Base-by-base conservation (phyloP, 1,140 invertebrate genomes). In the Bacillus rossius region DNA sequence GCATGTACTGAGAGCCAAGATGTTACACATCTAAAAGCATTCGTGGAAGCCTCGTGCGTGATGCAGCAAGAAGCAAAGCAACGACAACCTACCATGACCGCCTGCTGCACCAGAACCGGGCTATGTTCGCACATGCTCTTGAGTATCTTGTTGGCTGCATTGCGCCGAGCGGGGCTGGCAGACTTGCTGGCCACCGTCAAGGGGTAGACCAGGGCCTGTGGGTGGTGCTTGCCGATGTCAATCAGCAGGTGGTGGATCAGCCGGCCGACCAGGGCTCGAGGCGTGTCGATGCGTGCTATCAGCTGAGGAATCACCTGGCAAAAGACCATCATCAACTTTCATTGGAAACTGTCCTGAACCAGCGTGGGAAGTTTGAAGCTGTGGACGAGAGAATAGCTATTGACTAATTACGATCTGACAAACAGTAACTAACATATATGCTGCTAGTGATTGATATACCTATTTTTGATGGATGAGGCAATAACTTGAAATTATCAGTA, bases 171-270 rank as follows among this genome's bases (percentile, higher is more conserved):
- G 1, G 75, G 69, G 55, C 90, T 94, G 0, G 90, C 90, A 25
- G 95, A 98, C 72, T 99, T 99, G 2, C 92, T 93, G 0, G 98
- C 96, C 0, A 99, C 96, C 0, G 96, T 98, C 29, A 99, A 74
- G 0, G 97, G 95, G 77, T 99, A 99, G 1, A 99, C 94, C 7
- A 99, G 72, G 0, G 97, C 96, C 79, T 96, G 84, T 2, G 88
- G 89, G 75, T 92, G 88, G 37, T 87, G 85, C 68, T 92, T 92
- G 8, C 96, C 94, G 67, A 99, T 95, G 69, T 98, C 95, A 54
- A 95, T 91, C 1, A 99, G 75, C 4, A 99, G 77, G 67, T 95
- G 88, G 72, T 97, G 91, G 62, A 99, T 96, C 14, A 98, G 79
- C 55, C 90, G 83, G 0, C 89, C 90, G 0, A 98, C 95, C 45